These are phyloP conservation scores for Pangasianodon hypophthalmus DNA, from an alignment of 2,113 vertebrate genomes.

Conservation along the genomic window DNA sequence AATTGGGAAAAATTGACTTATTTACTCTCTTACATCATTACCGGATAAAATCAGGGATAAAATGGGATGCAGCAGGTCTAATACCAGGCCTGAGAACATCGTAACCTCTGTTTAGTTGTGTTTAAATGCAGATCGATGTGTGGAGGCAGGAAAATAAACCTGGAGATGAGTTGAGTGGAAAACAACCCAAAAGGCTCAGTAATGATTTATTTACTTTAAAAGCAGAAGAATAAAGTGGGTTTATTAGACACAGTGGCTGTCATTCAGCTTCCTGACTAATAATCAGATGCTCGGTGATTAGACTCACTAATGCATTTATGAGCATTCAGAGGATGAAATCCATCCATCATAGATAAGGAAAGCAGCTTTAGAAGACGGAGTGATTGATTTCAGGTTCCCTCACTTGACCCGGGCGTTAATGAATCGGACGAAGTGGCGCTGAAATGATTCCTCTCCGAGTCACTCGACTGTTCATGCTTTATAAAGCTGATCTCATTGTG, in stretches of 20 bases:
- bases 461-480: constrained; percentile 2
- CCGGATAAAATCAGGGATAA: not conserved
- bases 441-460: constrained; percentile 15
- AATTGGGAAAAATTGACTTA: not conserved
- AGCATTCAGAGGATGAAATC: constrained; percentile 61
- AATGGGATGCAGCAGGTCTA: not conserved
- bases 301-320: constrained; percentile 68
- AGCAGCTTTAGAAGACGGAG: constrained; percentile 62
- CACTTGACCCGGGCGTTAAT: constrained; percentile 51
- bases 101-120: not conserved
- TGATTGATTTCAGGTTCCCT: constrained; percentile 53
- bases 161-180: not conserved
- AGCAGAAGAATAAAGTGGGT: not conserved
- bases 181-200: not conserved
- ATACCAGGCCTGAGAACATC: not conserved
- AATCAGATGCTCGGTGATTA: constrained; percentile 60
- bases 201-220: constrained; percentile 5
- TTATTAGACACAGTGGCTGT: constrained; percentile 31
- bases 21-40: not conserved
- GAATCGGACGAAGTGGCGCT: constrained; percentile 44
- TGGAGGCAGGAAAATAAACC: not conserved
- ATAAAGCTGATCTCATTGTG: not conserved
- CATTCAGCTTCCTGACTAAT: constrained; percentile 50
- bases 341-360: constrained; percentile 69
- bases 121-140: not conserved